A percentile compares a stretch with the other conserved stretches of the same genome.
These are phyloP conservation scores for Melitaea athalia DNA, from an alignment of 2,888 invertebrate species.

Conservation along the genomic window DNA sequence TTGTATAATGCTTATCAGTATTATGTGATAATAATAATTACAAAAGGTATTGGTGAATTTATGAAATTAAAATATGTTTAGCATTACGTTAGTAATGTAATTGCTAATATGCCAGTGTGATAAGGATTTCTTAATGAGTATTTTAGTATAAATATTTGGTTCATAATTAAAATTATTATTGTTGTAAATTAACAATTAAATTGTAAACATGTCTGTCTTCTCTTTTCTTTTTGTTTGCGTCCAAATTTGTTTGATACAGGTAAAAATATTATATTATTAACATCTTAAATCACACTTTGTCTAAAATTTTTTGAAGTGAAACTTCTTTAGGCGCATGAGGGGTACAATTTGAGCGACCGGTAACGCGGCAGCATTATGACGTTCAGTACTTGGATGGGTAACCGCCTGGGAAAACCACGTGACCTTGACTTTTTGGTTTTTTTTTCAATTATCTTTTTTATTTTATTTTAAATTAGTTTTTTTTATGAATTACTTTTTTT, in stretches of 20 bases:
- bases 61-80: neutral
- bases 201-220: constrained; percentile 49
- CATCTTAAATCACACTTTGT: neutral
- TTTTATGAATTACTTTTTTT: too few species aligned
- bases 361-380: too few species aligned
- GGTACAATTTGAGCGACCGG: too few species aligned
- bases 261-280: constrained; percentile 35
- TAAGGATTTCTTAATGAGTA: constrained; percentile 6
- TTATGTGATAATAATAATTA: neutral
- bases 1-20: neutral
- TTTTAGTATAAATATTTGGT: constrained; percentile 4
- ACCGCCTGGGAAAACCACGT: too few species aligned
- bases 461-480: too few species aligned
- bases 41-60: neutral
- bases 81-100: neutral
- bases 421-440: too few species aligned
- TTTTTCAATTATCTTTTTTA: too few species aligned
- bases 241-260: constrained; percentile 52
- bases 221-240: constrained; percentile 47
- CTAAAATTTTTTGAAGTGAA: too few species aligned
- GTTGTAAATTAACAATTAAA: neutral
- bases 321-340: too few species aligned
- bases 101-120: constrained; percentile 13
- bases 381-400: too few species aligned
- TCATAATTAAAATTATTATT: neutral